Conservation (phyloP, 2,113 vertebrate genomes). For the Halichoerus grypus region DNA sequence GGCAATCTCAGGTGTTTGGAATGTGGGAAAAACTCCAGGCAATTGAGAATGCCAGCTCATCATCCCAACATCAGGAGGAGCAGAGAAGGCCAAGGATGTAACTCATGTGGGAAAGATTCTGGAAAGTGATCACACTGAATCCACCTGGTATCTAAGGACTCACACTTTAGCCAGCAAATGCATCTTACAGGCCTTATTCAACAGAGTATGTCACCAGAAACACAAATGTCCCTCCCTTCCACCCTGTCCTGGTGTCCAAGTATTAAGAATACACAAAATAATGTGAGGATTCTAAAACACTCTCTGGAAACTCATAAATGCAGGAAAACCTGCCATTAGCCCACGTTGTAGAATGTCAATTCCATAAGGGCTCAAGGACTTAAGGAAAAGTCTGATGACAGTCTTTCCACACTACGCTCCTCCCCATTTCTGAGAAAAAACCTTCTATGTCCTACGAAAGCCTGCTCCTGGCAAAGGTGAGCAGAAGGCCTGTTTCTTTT, state of each 20-base stretch:
- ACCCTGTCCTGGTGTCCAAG: background rate
- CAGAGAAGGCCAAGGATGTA: background rate
- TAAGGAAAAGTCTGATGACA: background rate
- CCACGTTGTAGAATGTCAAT: background rate
- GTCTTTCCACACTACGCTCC: background rate
- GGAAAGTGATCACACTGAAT: background rate
- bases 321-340: background rate
- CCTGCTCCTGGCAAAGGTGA: background rate
- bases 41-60: background rate
- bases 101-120: background rate
- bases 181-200: background rate
- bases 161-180: rapidly evolving
- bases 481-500: no score
- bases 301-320: background rate
- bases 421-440: slow-evolving; percentile 9
- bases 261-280: background rate
- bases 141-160: background rate
- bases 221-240: background rate
- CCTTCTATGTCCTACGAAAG: background rate
- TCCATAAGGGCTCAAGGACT: background rate
- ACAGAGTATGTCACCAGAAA: background rate
- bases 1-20: background rate
- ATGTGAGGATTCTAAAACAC: background rate
- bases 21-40: background rate
- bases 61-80: background rate